A percentile compares a stretch with the other conserved stretches of the same genome.
These are phyloP conservation scores for Heliconius aoede DNA, from an alignment of 2,888 invertebrate species.

Conservation along the genomic window DNA sequence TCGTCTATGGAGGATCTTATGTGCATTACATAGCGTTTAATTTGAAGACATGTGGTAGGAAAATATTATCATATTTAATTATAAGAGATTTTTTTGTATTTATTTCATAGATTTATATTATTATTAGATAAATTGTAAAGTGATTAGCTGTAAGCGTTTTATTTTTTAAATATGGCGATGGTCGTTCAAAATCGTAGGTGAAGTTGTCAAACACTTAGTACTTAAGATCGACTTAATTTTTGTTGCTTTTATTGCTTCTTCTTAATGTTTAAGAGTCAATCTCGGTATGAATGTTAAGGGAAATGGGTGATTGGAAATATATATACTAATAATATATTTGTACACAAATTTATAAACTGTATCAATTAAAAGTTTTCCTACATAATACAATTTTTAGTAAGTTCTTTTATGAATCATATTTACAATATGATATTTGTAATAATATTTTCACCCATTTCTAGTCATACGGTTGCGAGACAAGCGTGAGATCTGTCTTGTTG, in stretches of 20 bases:
- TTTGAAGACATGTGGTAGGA: conserved; percentile 81
- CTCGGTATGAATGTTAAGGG: conserved; percentile 28
- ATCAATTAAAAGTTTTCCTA: conserved; percentile 3
- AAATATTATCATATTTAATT: conserved; percentile 82
- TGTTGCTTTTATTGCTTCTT: conserved; percentile 56
- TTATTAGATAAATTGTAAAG: conserved; percentile 84
- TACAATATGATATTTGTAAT: neutral
- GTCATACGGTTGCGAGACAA: conserved; percentile 15
- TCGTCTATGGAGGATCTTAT: conserved; percentile 52
- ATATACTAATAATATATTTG: neutral
- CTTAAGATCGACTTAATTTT: conserved; percentile 78
- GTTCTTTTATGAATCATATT: neutral
- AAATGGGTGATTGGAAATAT: neutral
- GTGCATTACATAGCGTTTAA: conserved; percentile 80
- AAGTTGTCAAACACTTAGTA: conserved; percentile 73
- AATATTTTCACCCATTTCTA: conserved; percentile 3
- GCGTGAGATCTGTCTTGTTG: conserved; percentile 75
- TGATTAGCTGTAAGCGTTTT: conserved; percentile 74
- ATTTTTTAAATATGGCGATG: conserved; percentile 79
- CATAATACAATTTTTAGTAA: neutral
- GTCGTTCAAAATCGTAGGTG: conserved; percentile 71
- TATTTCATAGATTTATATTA: conserved; percentile 83
- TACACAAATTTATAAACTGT: neutral
- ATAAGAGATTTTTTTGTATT: conserved; percentile 82
- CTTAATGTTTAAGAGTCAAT: conserved; percentile 50